Conservation (phyloP, 2,888 invertebrate species). For the Meliscaeva auricollis region DNA sequence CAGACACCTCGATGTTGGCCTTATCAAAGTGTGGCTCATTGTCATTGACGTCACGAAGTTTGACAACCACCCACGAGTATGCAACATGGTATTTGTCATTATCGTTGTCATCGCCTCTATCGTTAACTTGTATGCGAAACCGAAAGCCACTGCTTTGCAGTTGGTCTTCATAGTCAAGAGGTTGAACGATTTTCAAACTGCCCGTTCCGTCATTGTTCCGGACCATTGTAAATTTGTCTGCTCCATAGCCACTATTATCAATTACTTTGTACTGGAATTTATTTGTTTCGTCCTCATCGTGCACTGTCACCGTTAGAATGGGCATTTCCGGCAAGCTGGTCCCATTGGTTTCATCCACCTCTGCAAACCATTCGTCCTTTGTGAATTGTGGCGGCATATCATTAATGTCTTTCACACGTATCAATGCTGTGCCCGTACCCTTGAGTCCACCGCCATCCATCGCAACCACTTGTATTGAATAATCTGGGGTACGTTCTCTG, state of each 20-base stretch:
- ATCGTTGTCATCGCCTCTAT: constrained; percentile 97
- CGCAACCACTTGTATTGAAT: constrained; percentile 98
- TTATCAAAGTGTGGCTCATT: constrained; percentile 98
- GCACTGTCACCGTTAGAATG: constrained; percentile 96
- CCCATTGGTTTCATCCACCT: constrained; percentile 98
- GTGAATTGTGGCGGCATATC: constrained; percentile 99
- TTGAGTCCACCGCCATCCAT: constrained; percentile 98
- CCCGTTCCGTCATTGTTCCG: constrained; percentile 98
- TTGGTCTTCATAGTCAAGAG: constrained; percentile 97
- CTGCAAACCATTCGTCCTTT: constrained; percentile 98
- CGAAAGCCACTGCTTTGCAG: constrained; percentile 97
- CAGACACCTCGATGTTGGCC: constrained; percentile 96
- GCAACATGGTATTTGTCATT: constrained; percentile 99
- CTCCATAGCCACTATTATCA: constrained; percentile 97
- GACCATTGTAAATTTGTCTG: constrained; percentile 98
- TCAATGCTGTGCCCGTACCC: constrained; percentile 97
- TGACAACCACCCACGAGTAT: constrained; percentile 97
- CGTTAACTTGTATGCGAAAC: constrained; percentile 97
- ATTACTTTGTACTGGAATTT: constrained; percentile 98
- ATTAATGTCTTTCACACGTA: constrained; percentile 98
- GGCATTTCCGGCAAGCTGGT: constrained; percentile 96
- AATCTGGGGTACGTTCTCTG: constrained; percentile 97
- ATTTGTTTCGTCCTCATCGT: constrained; percentile 98
- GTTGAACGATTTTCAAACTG: constrained; percentile 97
- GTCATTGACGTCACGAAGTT: constrained; percentile 97